Evolutionary conservation across 2,888 invertebrate genomes (phyloP), one percentile per base, ranked within the genome.

Genomic region (Augiades crinisus): DNA sequence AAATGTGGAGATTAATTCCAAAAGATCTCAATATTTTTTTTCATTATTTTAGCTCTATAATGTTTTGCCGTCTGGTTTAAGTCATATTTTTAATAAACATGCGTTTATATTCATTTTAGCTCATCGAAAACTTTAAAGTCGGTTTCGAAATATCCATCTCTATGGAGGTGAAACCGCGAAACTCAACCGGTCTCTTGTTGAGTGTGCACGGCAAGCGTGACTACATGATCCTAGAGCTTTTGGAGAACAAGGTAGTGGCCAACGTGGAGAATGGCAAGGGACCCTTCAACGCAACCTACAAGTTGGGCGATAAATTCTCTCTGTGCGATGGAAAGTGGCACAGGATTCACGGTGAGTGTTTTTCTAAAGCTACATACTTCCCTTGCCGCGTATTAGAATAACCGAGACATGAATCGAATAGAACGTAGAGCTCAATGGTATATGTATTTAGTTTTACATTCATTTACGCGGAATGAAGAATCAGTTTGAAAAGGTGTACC

Each of bases 251-350:
- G 51, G 92, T 99, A 14, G 92, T 93, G 54, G 94, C 97, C 63
- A 93, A 94, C 0, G 96, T 95, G 1, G 96, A 96, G 61, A 95
- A 96, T 64, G 95, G 95, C 0, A 94, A 92, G 66, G 97, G 97
- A 5, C 92, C 94, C 1, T 94, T 96, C 63, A 92, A 92, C 1
- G 94, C 96, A 1, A 92, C 91, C 14, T 96, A 93, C 75, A 91
- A 91, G 45, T 88, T 93, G 0, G 92, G 93, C 22, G 89, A 92
- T 37, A 91, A 92, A 43, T 91, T 92, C 54, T 92, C 94, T 64
- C 92, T 98, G 56, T 99, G 99, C 73, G 98, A 99, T 79, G 99
- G 99, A 40, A 91, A 95, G 49, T 99, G 99, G 99, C 98, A 99
- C 72, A 94, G 92, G 52, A 95, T 98, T 65, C 91, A 92, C 81